phyloP scores from a whole-genome alignment of 2,888 invertebrate genomes.

The Sesia apiformis region DNA sequence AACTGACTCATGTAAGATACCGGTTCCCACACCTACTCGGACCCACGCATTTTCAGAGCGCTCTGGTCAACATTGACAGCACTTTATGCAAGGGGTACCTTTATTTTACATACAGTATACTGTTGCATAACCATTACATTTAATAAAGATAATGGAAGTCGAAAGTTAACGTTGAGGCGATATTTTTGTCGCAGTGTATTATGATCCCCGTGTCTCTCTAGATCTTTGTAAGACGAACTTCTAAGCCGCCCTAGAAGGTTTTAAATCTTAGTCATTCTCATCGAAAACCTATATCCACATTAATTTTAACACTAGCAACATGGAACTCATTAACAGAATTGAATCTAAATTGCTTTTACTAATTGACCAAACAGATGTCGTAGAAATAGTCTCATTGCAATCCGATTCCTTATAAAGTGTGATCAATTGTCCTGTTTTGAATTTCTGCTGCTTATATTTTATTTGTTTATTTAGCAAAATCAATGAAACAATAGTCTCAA shows the following conservation, averaged over 20 bases:
- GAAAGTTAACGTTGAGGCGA: too few species aligned
- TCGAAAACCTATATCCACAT: neutral
- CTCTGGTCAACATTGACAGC: slow-evolving; percentile 26
- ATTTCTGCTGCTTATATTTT: slow-evolving; percentile 18
- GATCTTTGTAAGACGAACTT: too few species aligned
- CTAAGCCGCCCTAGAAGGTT: too few species aligned
- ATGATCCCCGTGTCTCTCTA: too few species aligned
- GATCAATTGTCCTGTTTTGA: slow-evolving; percentile 9
- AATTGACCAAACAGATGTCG: slow-evolving; percentile 10
- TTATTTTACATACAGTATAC: neutral
- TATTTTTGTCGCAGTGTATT: too few species aligned
- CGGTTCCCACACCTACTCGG: slow-evolving; percentile 55
- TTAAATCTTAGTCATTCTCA: too few species aligned
- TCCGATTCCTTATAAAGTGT: slow-evolving; percentile 11
- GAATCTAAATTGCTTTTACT: slow-evolving; percentile 6
- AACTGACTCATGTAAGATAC: slow-evolving; percentile 44
- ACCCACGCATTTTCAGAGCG: slow-evolving; percentile 34
- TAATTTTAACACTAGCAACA: neutral
- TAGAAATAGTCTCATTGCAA: slow-evolving; percentile 5
- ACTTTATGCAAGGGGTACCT: slow-evolving; percentile 19
- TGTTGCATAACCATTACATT: neutral
- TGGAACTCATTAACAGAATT: neutral
- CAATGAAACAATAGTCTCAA: slow-evolving; percentile 32
- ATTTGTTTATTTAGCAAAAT: slow-evolving; percentile 32
- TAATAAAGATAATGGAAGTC: neutral